These are phyloP conservation scores for Nineta flava DNA, from an alignment of 2,888 invertebrate genomes.

Conservation along the genomic window DNA sequence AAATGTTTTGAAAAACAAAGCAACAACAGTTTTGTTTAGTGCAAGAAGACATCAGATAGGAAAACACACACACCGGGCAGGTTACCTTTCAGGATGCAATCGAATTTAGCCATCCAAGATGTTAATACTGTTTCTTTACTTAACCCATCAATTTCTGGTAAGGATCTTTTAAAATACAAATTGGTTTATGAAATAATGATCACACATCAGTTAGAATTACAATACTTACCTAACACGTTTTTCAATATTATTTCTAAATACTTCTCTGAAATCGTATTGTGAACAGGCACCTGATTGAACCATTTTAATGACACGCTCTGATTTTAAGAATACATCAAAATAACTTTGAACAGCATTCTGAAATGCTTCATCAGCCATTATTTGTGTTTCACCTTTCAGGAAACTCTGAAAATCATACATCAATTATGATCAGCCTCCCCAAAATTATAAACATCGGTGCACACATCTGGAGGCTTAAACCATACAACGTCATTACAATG, in stretches of 20 bases:
- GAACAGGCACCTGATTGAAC: slow-evolving; percentile 97
- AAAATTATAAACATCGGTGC: not conserved
- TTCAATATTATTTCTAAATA: slow-evolving; percentile 95
- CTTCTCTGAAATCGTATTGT: slow-evolving; percentile 96
- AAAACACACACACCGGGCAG: slow-evolving; percentile 7
- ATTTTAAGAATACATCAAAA: slow-evolving; percentile 90
- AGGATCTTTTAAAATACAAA: slow-evolving; percentile 41
- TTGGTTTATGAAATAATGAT: slow-evolving; percentile 15
- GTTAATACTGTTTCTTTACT: slow-evolving; percentile 98
- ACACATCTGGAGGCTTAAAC: no score
- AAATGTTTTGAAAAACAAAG: no score
- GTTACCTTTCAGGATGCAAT: slow-evolving; percentile 88
- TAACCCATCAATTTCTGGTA: slow-evolving; percentile 98
- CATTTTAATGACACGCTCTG: slow-evolving; percentile 91
- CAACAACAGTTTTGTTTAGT: no score
- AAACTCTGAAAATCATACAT: slow-evolving; percentile 71
- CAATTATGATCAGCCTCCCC: no score
- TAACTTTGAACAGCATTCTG: slow-evolving; percentile 96
- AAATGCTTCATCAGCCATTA: slow-evolving; percentile 95
- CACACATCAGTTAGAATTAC: not conserved
- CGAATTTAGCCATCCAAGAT: slow-evolving; percentile 99
- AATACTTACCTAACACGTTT: slow-evolving; percentile 72
- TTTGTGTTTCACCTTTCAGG: slow-evolving; percentile 96
- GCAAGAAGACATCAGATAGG: not conserved
- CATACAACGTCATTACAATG: no score